These are phyloP conservation scores for Lepus oiostolus DNA, from an alignment of 2,797 vertebrate genomes.

Conservation along the genomic window DNA sequence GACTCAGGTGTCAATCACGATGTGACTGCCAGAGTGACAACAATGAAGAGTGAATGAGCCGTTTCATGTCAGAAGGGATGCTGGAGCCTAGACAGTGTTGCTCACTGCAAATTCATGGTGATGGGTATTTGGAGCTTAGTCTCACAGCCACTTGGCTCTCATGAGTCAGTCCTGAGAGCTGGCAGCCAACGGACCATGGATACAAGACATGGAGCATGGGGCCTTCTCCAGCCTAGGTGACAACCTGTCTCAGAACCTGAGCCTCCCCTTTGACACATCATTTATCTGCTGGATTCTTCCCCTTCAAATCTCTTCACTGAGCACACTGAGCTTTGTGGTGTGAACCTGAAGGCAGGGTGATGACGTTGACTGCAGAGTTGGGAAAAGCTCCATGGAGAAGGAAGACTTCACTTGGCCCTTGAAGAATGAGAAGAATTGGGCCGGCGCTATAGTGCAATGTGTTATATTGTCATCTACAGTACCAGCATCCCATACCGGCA, in stretches of 20 bases:
- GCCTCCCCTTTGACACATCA: not conserved
- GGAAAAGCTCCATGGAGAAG: not conserved
- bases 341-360: not conserved
- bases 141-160: not conserved
- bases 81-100: not conserved
- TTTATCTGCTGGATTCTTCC: not conserved
- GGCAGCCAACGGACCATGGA: not conserved
- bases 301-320: not conserved
- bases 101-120: not conserved
- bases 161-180: not conserved
- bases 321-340: not conserved
- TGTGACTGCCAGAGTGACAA: not conserved
- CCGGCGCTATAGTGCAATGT: too few relatives aligned
- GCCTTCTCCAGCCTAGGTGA: not conserved
- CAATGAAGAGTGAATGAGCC: not conserved
- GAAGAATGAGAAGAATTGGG: not conserved
- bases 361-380: fast-evolving
- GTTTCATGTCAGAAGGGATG: not conserved
- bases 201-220: not conserved
- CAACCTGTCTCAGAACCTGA: too few relatives aligned
- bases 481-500: too few relatives aligned
- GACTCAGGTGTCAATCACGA: not conserved
- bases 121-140: not conserved
- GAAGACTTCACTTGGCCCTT: not conserved
- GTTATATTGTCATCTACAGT: too few relatives aligned